Percentiles rank a stretch among this genome's conserved stretches.
phyloP scores from a whole-genome alignment of 2,888 invertebrate genomes.

The Anthoptus insignis region DNA sequence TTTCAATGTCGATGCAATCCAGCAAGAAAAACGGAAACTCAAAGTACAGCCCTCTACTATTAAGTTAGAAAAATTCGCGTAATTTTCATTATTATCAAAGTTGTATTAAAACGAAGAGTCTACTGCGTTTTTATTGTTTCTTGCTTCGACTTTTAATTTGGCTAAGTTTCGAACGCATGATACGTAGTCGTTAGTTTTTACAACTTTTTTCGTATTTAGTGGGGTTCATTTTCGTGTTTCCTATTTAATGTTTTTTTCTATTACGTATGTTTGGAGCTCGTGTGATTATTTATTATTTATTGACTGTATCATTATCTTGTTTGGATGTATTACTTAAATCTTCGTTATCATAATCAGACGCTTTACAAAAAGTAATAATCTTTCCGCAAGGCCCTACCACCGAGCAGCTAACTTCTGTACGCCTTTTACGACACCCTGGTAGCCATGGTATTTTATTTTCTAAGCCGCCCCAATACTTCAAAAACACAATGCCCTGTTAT shows the following conservation, averaged over 20 bases:
- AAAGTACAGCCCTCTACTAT: constrained; percentile 41
- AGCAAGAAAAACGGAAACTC: too few relatives aligned
- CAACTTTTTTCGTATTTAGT: constrained; percentile 75
- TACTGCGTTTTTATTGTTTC: constrained; percentile 83
- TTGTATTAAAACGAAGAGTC: constrained; percentile 60
- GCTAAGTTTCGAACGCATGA: constrained; percentile 82
- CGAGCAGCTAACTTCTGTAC: too few relatives aligned
- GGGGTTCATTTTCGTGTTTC: constrained; percentile 73
- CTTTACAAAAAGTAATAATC: too few relatives aligned
- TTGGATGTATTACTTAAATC: too few relatives aligned
- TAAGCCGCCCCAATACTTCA: too few relatives aligned
- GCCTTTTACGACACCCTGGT: too few relatives aligned
- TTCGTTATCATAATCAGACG: too few relatives aligned
- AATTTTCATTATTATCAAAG: constrained; percentile 59
- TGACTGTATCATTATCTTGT: constrained; percentile 8
- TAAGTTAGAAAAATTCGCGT: constrained; percentile 55
- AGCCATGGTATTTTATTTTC: too few relatives aligned
- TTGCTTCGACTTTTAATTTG: constrained; percentile 85
- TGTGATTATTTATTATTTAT: constrained; percentile 20
- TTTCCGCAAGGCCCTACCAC: too few relatives aligned
- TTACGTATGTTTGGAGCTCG: constrained; percentile 9
- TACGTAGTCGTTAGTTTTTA: constrained; percentile 78
- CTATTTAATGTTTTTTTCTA: constrained; percentile 66
- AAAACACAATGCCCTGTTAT: too few relatives aligned
- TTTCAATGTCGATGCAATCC: too few relatives aligned